These are phyloP conservation scores for Hirtodrosophila confusa DNA, from an alignment of 2,888 invertebrate genomes.

Conservation along the genomic window DNA sequence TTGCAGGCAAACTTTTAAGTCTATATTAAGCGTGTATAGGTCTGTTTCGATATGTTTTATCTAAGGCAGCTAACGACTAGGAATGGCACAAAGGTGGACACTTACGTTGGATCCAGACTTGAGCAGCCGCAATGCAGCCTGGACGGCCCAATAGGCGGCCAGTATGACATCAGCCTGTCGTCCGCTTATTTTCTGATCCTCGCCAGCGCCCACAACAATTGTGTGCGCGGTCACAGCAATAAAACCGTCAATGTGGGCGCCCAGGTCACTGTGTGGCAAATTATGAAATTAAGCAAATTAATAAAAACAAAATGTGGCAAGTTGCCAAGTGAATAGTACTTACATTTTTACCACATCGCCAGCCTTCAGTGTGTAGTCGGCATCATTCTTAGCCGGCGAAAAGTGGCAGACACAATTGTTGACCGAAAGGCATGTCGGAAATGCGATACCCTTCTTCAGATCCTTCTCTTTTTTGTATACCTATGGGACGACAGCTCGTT, in stretches of 20 bases:
- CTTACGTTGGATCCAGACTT: slow-evolving; percentile 95
- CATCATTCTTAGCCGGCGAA: slow-evolving; percentile 97
- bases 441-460: slow-evolving; percentile 98
- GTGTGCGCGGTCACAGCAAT: slow-evolving; percentile 99
- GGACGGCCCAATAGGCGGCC: slow-evolving; percentile 97
- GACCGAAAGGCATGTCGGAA: slow-evolving; percentile 98
- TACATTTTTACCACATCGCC: slow-evolving; percentile 99
- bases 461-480: slow-evolving; percentile 98
- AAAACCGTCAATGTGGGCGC: slow-evolving; percentile 99
- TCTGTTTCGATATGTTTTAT: too few species aligned
- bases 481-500: slow-evolving; percentile 52
- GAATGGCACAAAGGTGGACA: too few species aligned
- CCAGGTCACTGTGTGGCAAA: slow-evolving; percentile 91
- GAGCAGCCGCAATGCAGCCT: slow-evolving; percentile 96
- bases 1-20: slow-evolving; percentile 19
- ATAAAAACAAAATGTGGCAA: not conserved
- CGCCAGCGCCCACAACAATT: slow-evolving; percentile 92
- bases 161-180: slow-evolving; percentile 96
- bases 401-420: slow-evolving; percentile 99
- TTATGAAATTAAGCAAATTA: not conserved
- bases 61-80: too few species aligned
- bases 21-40: too few species aligned
- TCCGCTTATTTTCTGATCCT: slow-evolving; percentile 91
- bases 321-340: slow-evolving; percentile 83
- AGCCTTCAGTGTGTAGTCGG: slow-evolving; percentile 92